A percentile compares a stretch with the other conserved stretches of the same genome.
phyloP scores from a whole-genome alignment of 2,113 vertebrate genomes.

The Calyptommatus sinebrachiatus region DNA sequence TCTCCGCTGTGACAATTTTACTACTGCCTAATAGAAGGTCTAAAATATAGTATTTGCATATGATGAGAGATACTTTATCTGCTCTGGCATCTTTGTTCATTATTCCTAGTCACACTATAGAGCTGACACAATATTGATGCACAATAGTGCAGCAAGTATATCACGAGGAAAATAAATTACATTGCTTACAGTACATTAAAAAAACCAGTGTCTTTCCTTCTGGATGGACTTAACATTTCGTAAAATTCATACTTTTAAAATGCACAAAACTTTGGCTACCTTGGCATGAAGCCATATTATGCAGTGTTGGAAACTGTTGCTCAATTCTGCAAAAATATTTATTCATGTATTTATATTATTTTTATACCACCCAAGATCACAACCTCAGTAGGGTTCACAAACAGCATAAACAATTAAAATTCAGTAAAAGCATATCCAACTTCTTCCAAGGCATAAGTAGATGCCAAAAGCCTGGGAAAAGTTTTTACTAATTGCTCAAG shows the following conservation, averaged over 20 bases:
- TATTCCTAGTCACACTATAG: neutral
- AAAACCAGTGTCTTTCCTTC: neutral
- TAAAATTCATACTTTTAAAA: conserved; percentile 16
- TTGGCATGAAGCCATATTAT: neutral
- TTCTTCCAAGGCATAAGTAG: too few relatives aligned
- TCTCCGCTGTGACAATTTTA: too few relatives aligned
- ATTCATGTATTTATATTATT: neutral
- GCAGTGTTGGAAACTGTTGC: neutral
- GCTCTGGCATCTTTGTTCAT: neutral
- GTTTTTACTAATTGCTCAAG: too few relatives aligned
- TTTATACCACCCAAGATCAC: too few relatives aligned
- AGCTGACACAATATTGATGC: neutral
- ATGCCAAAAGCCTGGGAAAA: too few relatives aligned
- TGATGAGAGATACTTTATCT: neutral
- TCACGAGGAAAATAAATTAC: neutral
- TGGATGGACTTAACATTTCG: neutral
- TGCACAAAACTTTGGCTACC: neutral
- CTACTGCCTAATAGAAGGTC: neutral
- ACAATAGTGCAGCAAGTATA: neutral
- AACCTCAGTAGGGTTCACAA: too few relatives aligned
- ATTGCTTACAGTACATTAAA: neutral
- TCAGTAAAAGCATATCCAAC: too few relatives aligned
- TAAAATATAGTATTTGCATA: neutral
- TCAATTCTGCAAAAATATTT: neutral
- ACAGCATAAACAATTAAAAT: too few relatives aligned